A percentile compares a stretch with the other conserved stretches of the same genome.
Conservation (phyloP, 2,113 vertebrate genomes). For the Gymnorhina tibicen region DNA sequence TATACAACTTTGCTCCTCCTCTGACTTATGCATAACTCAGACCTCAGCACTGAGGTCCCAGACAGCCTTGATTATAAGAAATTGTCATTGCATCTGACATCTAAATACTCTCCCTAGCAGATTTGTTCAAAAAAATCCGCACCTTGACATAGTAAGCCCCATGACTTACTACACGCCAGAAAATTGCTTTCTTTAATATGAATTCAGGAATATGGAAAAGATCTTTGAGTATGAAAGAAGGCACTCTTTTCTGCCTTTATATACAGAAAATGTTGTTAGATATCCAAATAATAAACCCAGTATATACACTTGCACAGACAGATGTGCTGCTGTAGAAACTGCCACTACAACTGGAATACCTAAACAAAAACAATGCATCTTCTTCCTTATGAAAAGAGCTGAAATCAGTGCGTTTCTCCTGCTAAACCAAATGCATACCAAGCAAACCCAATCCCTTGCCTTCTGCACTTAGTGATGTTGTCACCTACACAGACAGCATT, state of each 20-base stretch:
- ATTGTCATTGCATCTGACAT: not conserved
- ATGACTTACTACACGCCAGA: not conserved
- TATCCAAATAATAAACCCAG: not conserved
- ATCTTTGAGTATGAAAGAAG: not conserved
- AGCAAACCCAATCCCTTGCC: not conserved
- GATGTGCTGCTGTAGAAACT: not conserved
- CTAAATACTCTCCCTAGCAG: not conserved
- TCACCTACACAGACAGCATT: slow-evolving; percentile 31
- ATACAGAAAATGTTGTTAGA: not conserved
- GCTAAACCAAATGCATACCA: slow-evolving; percentile 5
- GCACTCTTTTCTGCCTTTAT: not conserved
- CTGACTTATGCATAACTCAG: not conserved
- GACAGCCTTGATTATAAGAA: not conserved
- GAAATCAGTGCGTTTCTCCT: slow-evolving; percentile 18
- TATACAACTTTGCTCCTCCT: not conserved
- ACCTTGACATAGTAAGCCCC: not conserved
- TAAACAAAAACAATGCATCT: slow-evolving; percentile 41
- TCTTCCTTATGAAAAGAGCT: not conserved
- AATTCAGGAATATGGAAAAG: not conserved
- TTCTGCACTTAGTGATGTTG: not conserved
- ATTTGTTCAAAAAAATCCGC: not conserved
- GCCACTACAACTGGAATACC: not conserved
- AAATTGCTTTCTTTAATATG: not conserved
- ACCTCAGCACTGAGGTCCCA: not conserved
- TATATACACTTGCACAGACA: not conserved